These are phyloP conservation scores for Larimichthys crocea DNA, from an alignment of 2,113 vertebrate genomes.

Conservation along the genomic window DNA sequence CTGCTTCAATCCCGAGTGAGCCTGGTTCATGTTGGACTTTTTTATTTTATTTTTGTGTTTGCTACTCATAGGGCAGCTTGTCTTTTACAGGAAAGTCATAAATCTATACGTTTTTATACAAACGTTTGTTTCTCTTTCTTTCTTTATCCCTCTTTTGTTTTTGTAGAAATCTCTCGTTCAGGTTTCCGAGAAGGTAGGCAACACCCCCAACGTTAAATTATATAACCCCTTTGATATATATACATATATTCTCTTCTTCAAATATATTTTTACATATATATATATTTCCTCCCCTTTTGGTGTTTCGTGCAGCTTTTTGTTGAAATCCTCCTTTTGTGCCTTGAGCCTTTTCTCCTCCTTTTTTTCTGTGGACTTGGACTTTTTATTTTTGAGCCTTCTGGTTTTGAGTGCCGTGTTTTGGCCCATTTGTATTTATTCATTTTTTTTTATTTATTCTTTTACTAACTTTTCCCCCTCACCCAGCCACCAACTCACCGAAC, in stretches of 20 bases:
- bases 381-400: slow-evolving; percentile 56
- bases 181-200: slow-evolving; percentile 95
- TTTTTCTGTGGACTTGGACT: slow-evolving; percentile 69
- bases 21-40: slow-evolving; percentile 32
- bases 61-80: slow-evolving; percentile 49
- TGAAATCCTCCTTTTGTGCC: slow-evolving; percentile 71
- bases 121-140: slow-evolving; percentile 81
- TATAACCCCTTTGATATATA: slow-evolving; percentile 78
- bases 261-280: slow-evolving; percentile 75
- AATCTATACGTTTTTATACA: slow-evolving; percentile 77
- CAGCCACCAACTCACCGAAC: slow-evolving; percentile 48
- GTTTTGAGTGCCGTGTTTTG: slow-evolving; percentile 71
- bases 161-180: slow-evolving; percentile 97
- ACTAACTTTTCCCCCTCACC: slow-evolving; percentile 64
- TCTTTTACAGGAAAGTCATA: slow-evolving; percentile 66
- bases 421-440: slow-evolving; percentile 48
- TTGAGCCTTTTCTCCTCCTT: slow-evolving; percentile 64
- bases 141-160: slow-evolving; percentile 87
- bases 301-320: slow-evolving; percentile 80
- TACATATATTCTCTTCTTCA: slow-evolving; percentile 71
- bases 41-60: not conserved
- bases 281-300: slow-evolving; percentile 80
- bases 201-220: slow-evolving; percentile 79
- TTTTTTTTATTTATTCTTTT: slow-evolving; percentile 19
- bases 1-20: slow-evolving; percentile 42